These are phyloP conservation scores for Montifringilla adamsi DNA, from an alignment of 2,113 vertebrate species.

Conservation along the genomic window DNA sequence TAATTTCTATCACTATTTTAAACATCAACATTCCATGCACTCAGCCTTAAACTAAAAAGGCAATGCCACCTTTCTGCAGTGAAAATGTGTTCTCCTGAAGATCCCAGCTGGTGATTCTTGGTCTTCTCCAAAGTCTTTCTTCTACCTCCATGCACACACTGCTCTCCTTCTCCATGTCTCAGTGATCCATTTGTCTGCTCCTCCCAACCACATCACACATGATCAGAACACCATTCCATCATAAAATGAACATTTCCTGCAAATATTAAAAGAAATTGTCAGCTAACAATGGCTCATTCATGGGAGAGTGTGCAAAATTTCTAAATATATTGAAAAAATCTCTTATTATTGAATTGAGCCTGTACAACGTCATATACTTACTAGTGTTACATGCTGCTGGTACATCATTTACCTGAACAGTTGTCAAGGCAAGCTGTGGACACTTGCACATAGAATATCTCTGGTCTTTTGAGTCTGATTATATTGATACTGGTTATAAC, in stretches of 20 bases:
- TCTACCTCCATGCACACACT: accelerated
- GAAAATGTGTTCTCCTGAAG: not conserved
- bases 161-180: not conserved
- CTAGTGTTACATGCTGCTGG: not conserved
- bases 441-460: not conserved
- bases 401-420: not conserved
- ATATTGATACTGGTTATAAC: not conserved
- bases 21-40: not conserved
- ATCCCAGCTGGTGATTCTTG: not conserved
- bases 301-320: not conserved
- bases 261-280: not conserved
- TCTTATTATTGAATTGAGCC: not conserved
- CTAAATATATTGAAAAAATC: not conserved
- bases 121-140: not conserved
- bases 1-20: not conserved
- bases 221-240: not conserved
- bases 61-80: not conserved
- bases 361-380: not conserved
- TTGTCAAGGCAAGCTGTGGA: not conserved
- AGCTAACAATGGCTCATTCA: not conserved
- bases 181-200: not conserved
- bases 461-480: not conserved
- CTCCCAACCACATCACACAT: not conserved
- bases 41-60: not conserved
- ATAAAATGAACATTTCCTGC: not conserved